Evolutionary conservation across 2,888 invertebrate genomes (phyloP), one percentile per base, ranked within the genome.

Genomic region (Yponomeuta malinellus): DNA sequence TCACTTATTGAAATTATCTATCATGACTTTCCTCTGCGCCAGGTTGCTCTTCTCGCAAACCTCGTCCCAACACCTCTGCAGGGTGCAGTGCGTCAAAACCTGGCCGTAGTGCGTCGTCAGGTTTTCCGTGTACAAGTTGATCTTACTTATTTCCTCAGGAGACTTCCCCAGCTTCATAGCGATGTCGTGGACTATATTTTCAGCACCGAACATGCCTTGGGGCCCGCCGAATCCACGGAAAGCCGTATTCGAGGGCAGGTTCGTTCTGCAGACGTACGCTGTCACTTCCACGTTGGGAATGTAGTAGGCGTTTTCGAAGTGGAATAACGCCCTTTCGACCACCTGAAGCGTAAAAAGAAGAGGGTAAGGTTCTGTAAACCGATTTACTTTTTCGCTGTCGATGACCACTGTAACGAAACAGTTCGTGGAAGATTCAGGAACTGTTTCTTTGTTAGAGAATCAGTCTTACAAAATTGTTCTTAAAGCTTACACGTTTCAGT

Each of bases 191-290:
- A 97, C 93, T 76, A 97, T 95, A 75, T 93, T 94, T 86, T 98
- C 98, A 0, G 94, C 96, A 1, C 95, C 94, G 81, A 96, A 96
- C 97, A 98, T 97, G 48, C 96, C 97, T 82, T 98, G 98, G 0
- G 98, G 98, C 0, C 95, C 97, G 8, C 98, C 98, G 79, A 98
- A 98, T 2, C 98, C 98, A 77, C 98, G 93, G 80, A 98, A 98
- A 0, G 98, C 98, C 0, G 98, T 98, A 82, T 98, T 98, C 0
- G 98, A 97, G 0, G 98, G 95, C 70, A 97, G 84, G 90, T 99
- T 98, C 0, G 98, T 99, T 86, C 94, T 96, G 81, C 98, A 98
- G 12, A 95, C 90, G 79, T 94, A 94, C 0, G 96, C 96, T 12
- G 90, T 93, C 0, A 96, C 94, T 74, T 94, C 93, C 0, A 95